phyloP scores from a whole-genome alignment of 2,797 vertebrate genomes.

The Periparus ater region DNA sequence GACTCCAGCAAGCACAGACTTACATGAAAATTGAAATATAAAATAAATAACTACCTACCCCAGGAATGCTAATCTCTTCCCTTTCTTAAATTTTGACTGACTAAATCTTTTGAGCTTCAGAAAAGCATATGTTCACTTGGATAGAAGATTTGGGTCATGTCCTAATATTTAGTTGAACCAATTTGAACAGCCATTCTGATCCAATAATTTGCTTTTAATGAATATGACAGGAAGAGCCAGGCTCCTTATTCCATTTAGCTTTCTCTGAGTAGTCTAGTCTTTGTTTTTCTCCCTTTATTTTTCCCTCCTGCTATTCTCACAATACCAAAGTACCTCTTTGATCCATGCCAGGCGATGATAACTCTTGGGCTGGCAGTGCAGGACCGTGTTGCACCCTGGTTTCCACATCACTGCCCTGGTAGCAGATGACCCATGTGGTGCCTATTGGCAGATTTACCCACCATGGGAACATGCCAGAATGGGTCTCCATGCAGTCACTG shows the following conservation, averaged over 20 bases:
- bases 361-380: not conserved
- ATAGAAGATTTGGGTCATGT: conserved; percentile 12
- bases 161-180: conserved; percentile 29
- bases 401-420: not conserved
- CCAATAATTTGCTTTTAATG: conserved; percentile 38
- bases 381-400: not conserved
- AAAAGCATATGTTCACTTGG: conserved; percentile 31
- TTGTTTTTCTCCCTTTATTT: not conserved
- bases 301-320: not conserved
- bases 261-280: not conserved
- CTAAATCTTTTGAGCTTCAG: conserved; percentile 6
- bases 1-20: not conserved
- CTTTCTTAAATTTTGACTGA: not conserved
- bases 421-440: rapidly evolving
- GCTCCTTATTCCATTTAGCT: not conserved
- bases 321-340: not conserved
- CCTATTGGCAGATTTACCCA: not conserved
- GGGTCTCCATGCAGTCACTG: not conserved
- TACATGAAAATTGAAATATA: conserved; percentile 11
- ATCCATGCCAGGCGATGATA: not conserved
- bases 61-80: not conserved
- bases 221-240: not conserved
- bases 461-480: not conserved
- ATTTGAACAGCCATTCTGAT: not conserved
- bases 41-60: conserved; percentile 34